Base-by-base conservation (phyloP, 2,113 vertebrate species). In the Rhineura floridana region DNA sequence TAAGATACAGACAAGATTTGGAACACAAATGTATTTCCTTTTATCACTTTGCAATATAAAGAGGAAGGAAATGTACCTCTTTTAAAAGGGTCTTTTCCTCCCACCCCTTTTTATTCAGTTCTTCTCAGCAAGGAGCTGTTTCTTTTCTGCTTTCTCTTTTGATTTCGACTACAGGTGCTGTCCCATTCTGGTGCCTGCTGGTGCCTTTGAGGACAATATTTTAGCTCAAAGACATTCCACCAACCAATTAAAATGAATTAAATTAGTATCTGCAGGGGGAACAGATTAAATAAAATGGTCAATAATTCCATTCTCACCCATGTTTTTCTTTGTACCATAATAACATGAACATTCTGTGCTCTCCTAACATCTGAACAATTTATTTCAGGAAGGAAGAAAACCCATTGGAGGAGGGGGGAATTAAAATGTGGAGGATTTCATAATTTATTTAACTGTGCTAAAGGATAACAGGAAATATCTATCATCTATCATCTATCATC, bases 11-110 rank as follows among this genome's bases (percentile, higher is more conserved):
- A 92, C 94, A 84, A 92, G 93, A 88, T 90, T 93, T 91, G 76
- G 89, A 94, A 95, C 95, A 92, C 86, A 90, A 93, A 95, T 96
- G 96, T 96, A 92, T 93, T 96, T 94, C 91, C 93, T 95, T 96
- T 96, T 91, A 96, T 96, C 93, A 84, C 90, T 94, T 91, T 83
- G 87, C 90, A 90, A 39, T 73, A 86, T 91, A 92, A 95, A 95
- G 92, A 89, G 89, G 81, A 92, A 93, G 86, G 95, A 96, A 95
- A 96, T 91, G 89, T 95, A 81, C 88, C 91, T 85, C 93, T 94
- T 95, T 92, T 94, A 44, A 93, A 87, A 92, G 90, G 90, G 83
- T 65, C 81, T 92, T 91, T 93, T 3, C 76, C 82, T n/a, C 1
- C 3, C 70, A 28, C 11, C 3, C 48, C 36, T 86, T 3, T 65